These are phyloP conservation scores for Himalopsyche japonica DNA, from an alignment of 2,888 invertebrate genomes.

Conservation along the genomic window DNA sequence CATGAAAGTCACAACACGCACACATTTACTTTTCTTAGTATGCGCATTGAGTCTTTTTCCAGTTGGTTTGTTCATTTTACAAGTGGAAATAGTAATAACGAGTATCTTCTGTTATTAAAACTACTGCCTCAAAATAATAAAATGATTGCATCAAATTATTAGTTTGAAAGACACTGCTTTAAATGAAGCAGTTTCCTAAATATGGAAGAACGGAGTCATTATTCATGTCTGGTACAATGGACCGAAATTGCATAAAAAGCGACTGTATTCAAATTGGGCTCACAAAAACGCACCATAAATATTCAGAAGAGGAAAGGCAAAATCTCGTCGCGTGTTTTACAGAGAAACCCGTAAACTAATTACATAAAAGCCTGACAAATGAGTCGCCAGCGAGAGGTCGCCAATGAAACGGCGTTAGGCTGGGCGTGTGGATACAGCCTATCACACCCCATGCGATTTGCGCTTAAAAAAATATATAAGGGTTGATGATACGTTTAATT, in stretches of 20 bases:
- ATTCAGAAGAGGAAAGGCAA: constrained; percentile 16
- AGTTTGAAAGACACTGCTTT: too few species aligned
- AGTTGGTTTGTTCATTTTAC: too few species aligned
- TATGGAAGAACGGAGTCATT: neutral
- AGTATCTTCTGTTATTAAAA: too few species aligned
- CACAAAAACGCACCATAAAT: constrained; percentile 13
- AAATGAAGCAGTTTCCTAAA: neutral
- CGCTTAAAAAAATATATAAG: too few species aligned
- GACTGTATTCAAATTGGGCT: neutral
- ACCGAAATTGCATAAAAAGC: neutral
- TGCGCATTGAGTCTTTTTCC: too few species aligned
- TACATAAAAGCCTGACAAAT: constrained; percentile 24
- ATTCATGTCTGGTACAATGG: neutral
- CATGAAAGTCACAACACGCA: too few species aligned
- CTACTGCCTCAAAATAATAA: too few species aligned
- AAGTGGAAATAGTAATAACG: too few species aligned
- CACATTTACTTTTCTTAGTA: too few species aligned
- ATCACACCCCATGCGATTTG: too few species aligned
- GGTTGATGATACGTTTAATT: too few species aligned
- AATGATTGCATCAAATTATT: too few species aligned
- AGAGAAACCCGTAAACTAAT: constrained; percentile 24
- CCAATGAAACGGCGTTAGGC: neutral
- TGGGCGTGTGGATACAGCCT: neutral
- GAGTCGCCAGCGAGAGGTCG: neutral
- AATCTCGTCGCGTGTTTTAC: constrained; percentile 15